Evolutionary conservation across 2,888 invertebrate species (phyloP), one percentile per base, ranked within the genome.

Genomic region (Gerris lacustris): DNA sequence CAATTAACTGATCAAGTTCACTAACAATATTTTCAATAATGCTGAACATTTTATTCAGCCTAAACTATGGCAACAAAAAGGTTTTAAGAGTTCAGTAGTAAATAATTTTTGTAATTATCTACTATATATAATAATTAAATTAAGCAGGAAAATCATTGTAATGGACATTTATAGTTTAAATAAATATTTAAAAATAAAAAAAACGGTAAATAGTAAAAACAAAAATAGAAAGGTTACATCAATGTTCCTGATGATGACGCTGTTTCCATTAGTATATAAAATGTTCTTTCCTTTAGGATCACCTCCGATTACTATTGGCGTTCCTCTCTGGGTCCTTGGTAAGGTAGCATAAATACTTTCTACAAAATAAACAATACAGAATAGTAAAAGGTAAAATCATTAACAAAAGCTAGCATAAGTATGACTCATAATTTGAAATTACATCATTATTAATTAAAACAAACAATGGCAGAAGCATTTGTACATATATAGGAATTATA

Each of bases 271-370:
- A 74, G 95, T 91, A 80, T 99, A 99, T 69, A 99, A 86, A 82
- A 99, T 94, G 79, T 92, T 96, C 79, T 93, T 93, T 69, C 97
- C 97, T 82, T 97, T 96, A 5, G 98, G 97, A 83, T 97, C 97
- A 63, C 91, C 90, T 72, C 96, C 95, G 77, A 99, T 82, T 70
- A 98, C 96, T 76, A 98, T 86, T 63, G 97, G 95, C 76, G 92
- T 90, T 45, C 98, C 99, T 77, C 99, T 86, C 79, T 91, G 90
- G 70, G 99, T 99, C 78, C 92, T 88, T 73, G 99, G 99, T 79
- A 99, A 83, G 45, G 96, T 90, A 74, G 97, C 93, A 83, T 93
- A 96, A 81, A 91, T 89, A 81, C 88, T 91, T 82, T 92, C 93
- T 93, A 83, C 71, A 84, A 83, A 31, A 31, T 31, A 31, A 31